Evolutionary conservation across 2,113 vertebrate species (phyloP), one percentile per base, ranked within the genome.

Genomic region (Eretmochelys imbricata): DNA sequence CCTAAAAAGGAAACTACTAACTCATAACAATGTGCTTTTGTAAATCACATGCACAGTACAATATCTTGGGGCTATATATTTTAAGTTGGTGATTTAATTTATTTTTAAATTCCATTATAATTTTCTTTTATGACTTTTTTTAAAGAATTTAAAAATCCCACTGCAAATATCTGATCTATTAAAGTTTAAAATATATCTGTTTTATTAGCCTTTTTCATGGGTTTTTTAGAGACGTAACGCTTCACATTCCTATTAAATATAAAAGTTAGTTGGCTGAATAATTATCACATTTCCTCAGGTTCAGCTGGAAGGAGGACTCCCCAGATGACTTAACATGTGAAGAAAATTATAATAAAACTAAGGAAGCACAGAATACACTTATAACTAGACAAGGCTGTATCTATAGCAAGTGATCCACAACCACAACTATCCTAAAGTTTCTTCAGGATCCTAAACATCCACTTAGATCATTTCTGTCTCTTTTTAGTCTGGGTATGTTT

Each of bases 381-480:
- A 42, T 5, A 72, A 85, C 9, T 17, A 82, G 59, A 8, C 59
- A 48, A 75, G 80, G n/a, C n/a, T 53, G 80, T 11, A 79, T 1
- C 0, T 0, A 42, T 29, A 62, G 78, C 3, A 93, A 76, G 35
- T 16, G 7, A 17, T 29, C 46, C 31, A 79, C 42, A 7, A 4
- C n/a, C 72, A 92, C 48, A 54, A 91, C 89, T 92, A 88, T 88
- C 84, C 46, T 38, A 80, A 35, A 22, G 86, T 92, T 89, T 82
- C 55, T 88, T 91, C 86, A 86, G 49, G 62, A 85, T 84, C 46
- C 72, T 91, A 82, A 94, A 80, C 42, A 46, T 82, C 92, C 90
- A 27, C 80, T 80, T 54, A 55, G 84, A 95, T 92, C 3, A 89
- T 22, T 94, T 90, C 76, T 76, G 81, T 86, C 72, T 88, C 12